phyloP scores from a whole-genome alignment of 2,113 vertebrate genomes.

The Pangasianodon hypophthalmus region DNA sequence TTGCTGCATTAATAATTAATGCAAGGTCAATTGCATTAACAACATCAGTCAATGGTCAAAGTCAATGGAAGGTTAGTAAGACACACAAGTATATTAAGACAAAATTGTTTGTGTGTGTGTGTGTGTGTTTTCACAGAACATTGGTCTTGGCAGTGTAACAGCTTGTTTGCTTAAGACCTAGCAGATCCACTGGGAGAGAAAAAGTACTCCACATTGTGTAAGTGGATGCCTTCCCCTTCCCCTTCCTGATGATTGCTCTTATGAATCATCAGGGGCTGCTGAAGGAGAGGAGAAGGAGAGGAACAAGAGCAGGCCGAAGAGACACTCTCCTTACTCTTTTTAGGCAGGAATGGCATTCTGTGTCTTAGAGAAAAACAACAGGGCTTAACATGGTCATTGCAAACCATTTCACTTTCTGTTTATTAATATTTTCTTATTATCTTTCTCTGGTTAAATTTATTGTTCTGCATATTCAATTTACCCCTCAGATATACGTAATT shows the following conservation, averaged over 20 bases:
- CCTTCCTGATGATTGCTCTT: slow-evolving; percentile 31
- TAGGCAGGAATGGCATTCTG: slow-evolving; percentile 58
- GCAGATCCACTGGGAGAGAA: slow-evolving; percentile 20
- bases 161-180: background rate
- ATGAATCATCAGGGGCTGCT: background rate
- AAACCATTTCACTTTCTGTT: background rate
- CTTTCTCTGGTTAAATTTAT: background rate
- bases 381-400: background rate
- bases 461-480: background rate
- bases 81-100: too few relatives aligned
- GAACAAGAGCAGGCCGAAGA: background rate
- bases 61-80: too few relatives aligned
- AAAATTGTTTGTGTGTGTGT: background rate
- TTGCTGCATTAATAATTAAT: too few relatives aligned
- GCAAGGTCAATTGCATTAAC: too few relatives aligned
- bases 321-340: slow-evolving; percentile 48
- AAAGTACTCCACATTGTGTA: slow-evolving; percentile 74
- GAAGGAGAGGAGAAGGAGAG: background rate
- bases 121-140: background rate
- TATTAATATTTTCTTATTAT: background rate
- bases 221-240: slow-evolving; percentile 56
- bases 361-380: slow-evolving; percentile 55
- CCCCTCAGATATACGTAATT: background rate
- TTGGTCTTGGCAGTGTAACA: slow-evolving; percentile 1
- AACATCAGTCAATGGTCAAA: too few relatives aligned